Percentiles rank a stretch among this genome's conserved stretches.
phyloP scores from a whole-genome alignment of 1,140 invertebrate species.

The Notospermus geniculatus region DNA sequence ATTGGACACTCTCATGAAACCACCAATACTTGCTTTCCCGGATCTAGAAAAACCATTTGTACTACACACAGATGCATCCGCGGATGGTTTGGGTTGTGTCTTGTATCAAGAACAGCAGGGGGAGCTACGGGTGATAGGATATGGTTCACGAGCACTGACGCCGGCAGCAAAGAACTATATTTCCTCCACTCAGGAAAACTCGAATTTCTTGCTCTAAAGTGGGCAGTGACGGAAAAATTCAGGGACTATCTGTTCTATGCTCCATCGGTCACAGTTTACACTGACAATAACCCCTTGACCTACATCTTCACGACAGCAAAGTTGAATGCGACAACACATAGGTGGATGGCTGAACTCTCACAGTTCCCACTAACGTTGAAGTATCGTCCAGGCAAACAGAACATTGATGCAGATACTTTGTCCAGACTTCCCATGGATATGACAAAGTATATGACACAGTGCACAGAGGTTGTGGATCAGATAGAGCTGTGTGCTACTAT shows the following conservation, averaged over 20 bases:
- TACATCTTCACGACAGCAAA: constrained; percentile 18
- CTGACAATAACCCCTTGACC: constrained; percentile 20
- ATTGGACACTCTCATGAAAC: constrained; percentile 1
- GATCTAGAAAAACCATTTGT: constrained; percentile 47
- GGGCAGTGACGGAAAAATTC: constrained; percentile 18
- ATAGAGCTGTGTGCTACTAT: no score
- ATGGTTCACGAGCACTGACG: constrained; percentile 25
- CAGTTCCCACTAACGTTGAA: constrained; percentile 15
- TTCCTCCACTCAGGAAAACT: constrained; percentile 22
- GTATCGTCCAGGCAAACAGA: constrained; percentile 12
- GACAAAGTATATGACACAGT: no score
- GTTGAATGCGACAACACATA: no score
- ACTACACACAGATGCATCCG: constrained; percentile 54
- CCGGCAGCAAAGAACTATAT: constrained; percentile 20
- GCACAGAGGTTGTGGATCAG: no score
- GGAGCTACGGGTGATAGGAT: constrained; percentile 25
- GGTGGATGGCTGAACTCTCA: constrained; percentile 18
- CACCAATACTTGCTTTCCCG: constrained; percentile 37
- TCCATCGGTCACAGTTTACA: constrained; percentile 16
- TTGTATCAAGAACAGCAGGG: constrained; percentile 45
- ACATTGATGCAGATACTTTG: constrained; percentile 20
- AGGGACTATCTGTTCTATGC: constrained; percentile 22
- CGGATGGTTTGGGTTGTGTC: constrained; percentile 51
- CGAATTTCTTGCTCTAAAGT: constrained; percentile 23
- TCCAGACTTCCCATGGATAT: not conserved